Evolutionary conservation across 1,140 invertebrate species (phyloP).

Genomic region (Pseudoatta argentina): DNA sequence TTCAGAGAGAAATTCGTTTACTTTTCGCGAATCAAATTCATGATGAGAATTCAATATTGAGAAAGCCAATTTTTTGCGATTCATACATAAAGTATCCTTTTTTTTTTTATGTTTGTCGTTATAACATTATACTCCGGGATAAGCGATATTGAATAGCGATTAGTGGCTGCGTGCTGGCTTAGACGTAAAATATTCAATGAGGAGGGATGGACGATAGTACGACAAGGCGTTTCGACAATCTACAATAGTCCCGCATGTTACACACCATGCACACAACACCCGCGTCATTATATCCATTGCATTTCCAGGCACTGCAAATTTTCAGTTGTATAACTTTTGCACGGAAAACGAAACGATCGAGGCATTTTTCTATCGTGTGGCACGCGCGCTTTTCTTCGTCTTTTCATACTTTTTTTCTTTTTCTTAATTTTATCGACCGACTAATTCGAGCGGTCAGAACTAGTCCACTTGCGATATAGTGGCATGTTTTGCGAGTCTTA

Average conservation of each 20-base stretch:
- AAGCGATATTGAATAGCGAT: constrained; percentile 31
- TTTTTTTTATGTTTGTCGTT: neutral
- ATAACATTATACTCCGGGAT: neutral
- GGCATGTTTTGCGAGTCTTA: neutral
- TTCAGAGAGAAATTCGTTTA: neutral
- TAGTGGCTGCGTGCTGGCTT: constrained; percentile 14
- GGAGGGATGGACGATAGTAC: constrained; percentile 70
- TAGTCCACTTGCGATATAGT: neutral
- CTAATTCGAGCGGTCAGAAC: constrained; percentile 1
- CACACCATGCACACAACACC: constrained; percentile 1
- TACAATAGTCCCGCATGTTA: constrained; percentile 75
- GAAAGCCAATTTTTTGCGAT: neutral
- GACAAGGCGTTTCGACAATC: constrained; percentile 48
- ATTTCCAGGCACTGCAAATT: neutral
- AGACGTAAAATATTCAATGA: constrained; percentile 32
- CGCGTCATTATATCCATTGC: constrained; percentile 17
- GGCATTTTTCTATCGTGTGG: constrained; percentile 2
- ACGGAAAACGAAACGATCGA: neutral
- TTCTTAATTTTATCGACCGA: constrained; percentile 32
- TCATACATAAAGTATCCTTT: neutral
- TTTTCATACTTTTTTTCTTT: neutral
- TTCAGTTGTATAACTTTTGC: neutral
- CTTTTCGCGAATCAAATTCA: neutral
- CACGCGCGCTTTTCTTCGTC: neutral
- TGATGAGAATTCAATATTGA: neutral